Evolutionary conservation across 2,797 vertebrate genomes (phyloP).

Genomic region (Anguilla pacifica): DNA sequence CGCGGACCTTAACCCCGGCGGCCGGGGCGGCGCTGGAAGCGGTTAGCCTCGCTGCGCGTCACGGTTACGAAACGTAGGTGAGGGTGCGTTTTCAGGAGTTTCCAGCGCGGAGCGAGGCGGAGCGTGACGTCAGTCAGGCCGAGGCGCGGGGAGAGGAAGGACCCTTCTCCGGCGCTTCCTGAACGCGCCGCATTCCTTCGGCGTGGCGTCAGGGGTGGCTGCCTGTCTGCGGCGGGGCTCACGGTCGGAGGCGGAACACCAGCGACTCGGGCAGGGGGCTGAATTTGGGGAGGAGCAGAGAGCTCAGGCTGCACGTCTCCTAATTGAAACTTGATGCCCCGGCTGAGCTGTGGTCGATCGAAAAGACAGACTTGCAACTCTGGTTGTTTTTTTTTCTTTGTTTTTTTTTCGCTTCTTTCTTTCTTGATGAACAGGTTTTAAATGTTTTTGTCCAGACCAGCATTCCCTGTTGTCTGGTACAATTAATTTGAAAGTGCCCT

Average conservation of each 20-base stretch:
- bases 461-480: neutral
- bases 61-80: neutral
- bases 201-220: conserved; percentile 50
- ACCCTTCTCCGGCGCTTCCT: conserved; percentile 50
- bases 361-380: neutral
- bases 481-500: conserved; percentile 15
- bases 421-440: conserved; percentile 31
- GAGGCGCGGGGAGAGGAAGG: conserved; percentile 24
- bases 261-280: conserved; percentile 47
- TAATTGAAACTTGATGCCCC: conserved; percentile 71
- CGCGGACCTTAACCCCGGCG: neutral
- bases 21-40: neutral
- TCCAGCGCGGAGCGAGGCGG: neutral
- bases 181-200: conserved; percentile 66
- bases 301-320: conserved; percentile 67
- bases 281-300: conserved; percentile 58
- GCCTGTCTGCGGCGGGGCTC: conserved; percentile 53
- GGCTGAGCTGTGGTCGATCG: conserved; percentile 17
- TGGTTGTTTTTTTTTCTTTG: neutral
- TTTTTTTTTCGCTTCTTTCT: neutral
- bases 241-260: conserved; percentile 46
- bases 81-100: neutral
- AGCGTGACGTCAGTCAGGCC: neutral
- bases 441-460: conserved; percentile 7
- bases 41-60: neutral